Conservation (phyloP, 2,797 vertebrate genomes). For the Mionectes olivaceus region DNA sequence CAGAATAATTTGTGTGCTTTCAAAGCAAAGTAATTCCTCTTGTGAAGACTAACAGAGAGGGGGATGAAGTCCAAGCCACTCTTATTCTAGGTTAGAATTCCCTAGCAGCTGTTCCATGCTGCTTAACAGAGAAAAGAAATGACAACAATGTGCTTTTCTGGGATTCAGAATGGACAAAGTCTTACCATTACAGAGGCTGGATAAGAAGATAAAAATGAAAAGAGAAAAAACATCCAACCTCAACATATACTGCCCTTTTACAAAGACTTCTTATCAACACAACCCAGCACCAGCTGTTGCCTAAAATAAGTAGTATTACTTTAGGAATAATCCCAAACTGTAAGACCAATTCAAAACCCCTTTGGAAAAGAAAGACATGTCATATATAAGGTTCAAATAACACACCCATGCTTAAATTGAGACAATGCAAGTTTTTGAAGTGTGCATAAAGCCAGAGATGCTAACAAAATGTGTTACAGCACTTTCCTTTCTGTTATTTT, state of each 20-base stretch:
- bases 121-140: background rate
- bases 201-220: background rate
- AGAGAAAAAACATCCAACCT: background rate
- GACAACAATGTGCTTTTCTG: background rate
- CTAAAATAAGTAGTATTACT: background rate
- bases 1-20: constrained; percentile 12
- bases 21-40: background rate
- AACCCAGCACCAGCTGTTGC: background rate
- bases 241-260: background rate
- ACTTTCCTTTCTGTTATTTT: background rate
- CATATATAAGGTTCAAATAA: background rate
- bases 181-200: background rate
- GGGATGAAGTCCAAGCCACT: background rate
- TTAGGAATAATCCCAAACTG: background rate
- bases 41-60: background rate
- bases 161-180: background rate
- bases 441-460: background rate
- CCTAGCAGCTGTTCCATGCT: background rate
- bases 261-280: background rate
- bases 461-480: background rate
- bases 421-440: background rate
- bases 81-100: background rate
- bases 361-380: background rate
- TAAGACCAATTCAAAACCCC: background rate
- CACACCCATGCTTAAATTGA: background rate